A percentile compares a stretch with the other conserved stretches of the same genome.
Conservation (phyloP, 2,888 invertebrate genomes). For the Himalopsyche anomala region DNA sequence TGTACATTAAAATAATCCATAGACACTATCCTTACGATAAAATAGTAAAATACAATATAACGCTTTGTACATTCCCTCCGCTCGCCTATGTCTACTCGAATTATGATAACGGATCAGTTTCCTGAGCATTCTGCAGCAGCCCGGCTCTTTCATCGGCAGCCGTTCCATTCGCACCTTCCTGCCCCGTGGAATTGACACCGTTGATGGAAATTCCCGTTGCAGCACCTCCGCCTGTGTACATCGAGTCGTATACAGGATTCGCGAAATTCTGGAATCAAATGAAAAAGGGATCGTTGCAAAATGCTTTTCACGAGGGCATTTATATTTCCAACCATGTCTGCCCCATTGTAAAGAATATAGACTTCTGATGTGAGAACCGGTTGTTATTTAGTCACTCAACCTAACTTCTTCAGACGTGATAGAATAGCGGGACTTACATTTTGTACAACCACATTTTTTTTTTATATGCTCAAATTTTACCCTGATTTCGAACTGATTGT, state of each 20-base stretch:
- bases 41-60: constrained; percentile 3
- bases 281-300: not conserved
- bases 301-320: not conserved
- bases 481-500: too few relatives aligned
- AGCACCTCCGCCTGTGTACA: constrained; percentile 72
- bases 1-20: not conserved
- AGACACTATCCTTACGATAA: not conserved
- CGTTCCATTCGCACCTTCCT: constrained; percentile 67
- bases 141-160: constrained; percentile 77
- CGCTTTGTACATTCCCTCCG: constrained; percentile 24
- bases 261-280: constrained; percentile 78
- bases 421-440: too few relatives aligned
- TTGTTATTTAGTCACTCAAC: too few relatives aligned
- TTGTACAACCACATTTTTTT: too few relatives aligned
- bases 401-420: too few relatives aligned
- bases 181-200: constrained; percentile 67
- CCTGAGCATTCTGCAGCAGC: constrained; percentile 75
- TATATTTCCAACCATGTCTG: not conserved
- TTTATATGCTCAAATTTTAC: too few relatives aligned
- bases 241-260: constrained; percentile 92
- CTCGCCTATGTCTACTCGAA: not conserved
- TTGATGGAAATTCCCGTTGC: constrained; percentile 68
- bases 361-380: too few relatives aligned
- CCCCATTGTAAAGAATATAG: too few relatives aligned
- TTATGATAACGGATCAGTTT: constrained; percentile 66